phyloP scores from a whole-genome alignment of 2,888 invertebrate species.

The Rhagium mordax region DNA sequence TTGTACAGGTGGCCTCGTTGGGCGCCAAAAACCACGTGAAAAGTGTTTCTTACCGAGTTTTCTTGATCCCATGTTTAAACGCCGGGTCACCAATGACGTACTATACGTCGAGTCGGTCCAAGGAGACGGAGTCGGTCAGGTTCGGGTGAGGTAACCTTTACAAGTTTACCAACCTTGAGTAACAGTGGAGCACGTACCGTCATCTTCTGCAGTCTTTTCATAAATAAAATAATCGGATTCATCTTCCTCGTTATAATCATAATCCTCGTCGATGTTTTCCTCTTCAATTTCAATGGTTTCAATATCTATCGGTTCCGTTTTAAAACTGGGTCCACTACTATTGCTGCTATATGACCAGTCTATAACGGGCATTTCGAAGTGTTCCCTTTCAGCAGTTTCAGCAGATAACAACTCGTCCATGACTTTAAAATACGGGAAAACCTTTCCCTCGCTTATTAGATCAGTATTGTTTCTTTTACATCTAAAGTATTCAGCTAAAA shows the following conservation, averaged over 20 bases:
- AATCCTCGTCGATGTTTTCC: not conserved
- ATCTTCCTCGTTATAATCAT: not conserved
- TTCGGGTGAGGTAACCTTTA: too few species aligned
- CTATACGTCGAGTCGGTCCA: too few species aligned
- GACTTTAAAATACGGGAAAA: not conserved
- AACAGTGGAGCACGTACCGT: too few species aligned
- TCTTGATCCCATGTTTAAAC: too few species aligned
- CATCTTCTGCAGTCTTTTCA: not conserved
- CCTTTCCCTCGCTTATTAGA: not conserved
- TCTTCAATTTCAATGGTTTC: not conserved
- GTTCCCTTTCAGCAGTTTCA: not conserved
- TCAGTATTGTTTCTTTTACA: not conserved
- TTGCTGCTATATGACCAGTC: not conserved
- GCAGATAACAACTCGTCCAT: constrained; percentile 12
- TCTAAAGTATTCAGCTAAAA: not conserved
- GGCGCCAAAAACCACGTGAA: too few species aligned
- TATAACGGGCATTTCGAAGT: not conserved
- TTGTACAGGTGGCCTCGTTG: too few species aligned
- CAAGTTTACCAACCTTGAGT: too few species aligned
- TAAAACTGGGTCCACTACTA: not conserved
- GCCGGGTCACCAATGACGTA: too few species aligned
- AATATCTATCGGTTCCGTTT: not conserved
- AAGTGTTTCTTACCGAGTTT: too few species aligned
- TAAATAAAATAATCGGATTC: not conserved
- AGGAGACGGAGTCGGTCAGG: too few species aligned